phyloP scores from a whole-genome alignment of 2,113 vertebrate species.

The Percina caprodes region DNA sequence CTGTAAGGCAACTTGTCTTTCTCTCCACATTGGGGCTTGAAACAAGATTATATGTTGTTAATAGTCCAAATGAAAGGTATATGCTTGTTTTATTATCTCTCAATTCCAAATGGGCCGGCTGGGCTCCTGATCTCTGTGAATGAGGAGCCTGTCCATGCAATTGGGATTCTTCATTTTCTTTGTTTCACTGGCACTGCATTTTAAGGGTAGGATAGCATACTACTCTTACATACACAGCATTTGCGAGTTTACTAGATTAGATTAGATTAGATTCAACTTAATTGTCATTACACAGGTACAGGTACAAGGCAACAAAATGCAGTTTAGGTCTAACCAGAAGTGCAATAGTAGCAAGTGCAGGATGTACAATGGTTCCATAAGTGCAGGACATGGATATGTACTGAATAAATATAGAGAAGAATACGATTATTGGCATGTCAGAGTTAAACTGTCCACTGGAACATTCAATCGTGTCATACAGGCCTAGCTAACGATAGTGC shows the following conservation, averaged over 20 bases:
- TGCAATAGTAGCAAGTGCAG: no score
- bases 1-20: conserved; percentile 80
- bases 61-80: conserved; percentile 59
- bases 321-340: no score
- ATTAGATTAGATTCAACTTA: no score
- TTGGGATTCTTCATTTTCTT: conserved; percentile 72
- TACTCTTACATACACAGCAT: conserved; percentile 15
- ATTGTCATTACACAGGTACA: no score
- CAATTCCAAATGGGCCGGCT: conserved; percentile 73
- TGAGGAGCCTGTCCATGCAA: conserved; percentile 82
- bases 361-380: no score
- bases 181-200: conserved; percentile 35
- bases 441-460: conserved; percentile 7
- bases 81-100: conserved; percentile 57
- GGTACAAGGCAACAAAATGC: no score
- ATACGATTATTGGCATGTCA: conserved; percentile 7
- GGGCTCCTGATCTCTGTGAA: conserved; percentile 82
- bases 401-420: no score
- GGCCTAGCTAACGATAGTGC: conserved; percentile 32
- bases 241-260: conserved; percentile 15
- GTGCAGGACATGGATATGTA: no score
- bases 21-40: conserved; percentile 97
- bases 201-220: conserved; percentile 32
- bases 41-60: conserved; percentile 80
- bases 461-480: conserved; percentile 37